These are phyloP conservation scores for Chironomus striatipennis DNA, from an alignment of 1,140 invertebrate genomes.

Conservation along the genomic window DNA sequence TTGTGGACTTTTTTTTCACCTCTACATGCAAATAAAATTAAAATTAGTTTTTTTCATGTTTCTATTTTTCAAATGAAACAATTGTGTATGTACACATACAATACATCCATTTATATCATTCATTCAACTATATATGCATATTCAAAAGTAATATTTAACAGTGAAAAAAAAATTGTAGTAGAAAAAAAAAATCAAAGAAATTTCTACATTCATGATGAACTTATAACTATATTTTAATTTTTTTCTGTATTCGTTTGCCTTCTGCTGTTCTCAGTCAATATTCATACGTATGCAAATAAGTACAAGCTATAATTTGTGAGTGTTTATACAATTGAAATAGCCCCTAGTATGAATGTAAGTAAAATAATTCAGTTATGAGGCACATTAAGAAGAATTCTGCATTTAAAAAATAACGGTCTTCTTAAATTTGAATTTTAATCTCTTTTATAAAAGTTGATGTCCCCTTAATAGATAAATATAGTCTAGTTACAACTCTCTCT, in stretches of 20 bases:
- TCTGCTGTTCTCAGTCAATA: not conserved
- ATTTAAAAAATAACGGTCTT: no score
- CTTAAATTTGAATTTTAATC: no score
- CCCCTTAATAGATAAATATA: no score
- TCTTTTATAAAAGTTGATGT: no score
- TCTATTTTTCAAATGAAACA: no score
- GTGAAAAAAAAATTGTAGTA: not conserved
- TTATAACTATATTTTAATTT: not conserved
- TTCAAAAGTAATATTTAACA: not conserved
- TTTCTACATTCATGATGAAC: no score
- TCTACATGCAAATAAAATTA: no score
- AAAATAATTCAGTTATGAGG: not conserved
- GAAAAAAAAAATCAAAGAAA: not conserved
- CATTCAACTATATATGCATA: not conserved
- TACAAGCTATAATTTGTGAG: slow-evolving; percentile 19
- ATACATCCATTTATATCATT: no score
- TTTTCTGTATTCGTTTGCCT: not conserved
- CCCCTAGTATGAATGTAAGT: not conserved
- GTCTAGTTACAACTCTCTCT: no score
- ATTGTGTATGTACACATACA: no score
- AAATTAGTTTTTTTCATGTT: no score
- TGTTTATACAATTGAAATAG: slow-evolving; percentile 17
- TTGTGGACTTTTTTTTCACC: not conserved
- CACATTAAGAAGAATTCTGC: no score
- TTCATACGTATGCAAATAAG: not conserved